Percentiles rank a stretch among this genome's conserved stretches.
Conservation (phyloP, 2,113 vertebrate species). For the Notechis scutatus region DNA sequence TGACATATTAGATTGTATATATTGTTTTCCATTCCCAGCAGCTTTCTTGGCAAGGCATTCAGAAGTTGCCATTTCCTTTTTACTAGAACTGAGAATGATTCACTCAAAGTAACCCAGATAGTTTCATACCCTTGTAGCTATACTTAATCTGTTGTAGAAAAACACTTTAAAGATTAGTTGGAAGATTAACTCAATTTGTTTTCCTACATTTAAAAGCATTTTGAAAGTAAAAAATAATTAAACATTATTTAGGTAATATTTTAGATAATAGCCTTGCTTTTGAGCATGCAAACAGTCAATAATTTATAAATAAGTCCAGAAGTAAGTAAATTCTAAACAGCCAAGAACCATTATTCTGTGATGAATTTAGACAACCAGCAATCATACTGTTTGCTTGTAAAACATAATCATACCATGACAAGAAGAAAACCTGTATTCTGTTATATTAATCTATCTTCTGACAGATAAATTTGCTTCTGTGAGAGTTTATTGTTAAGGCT, state of each 20-base stretch:
- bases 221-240: slow-evolving; percentile 10
- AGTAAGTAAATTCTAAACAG: background rate
- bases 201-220: background rate
- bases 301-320: background rate
- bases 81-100: background rate
- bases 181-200: background rate
- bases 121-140: background rate
- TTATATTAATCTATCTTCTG: background rate
- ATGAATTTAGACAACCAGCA: background rate
- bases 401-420: background rate
- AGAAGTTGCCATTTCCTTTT: background rate
- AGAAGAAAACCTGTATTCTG: background rate
- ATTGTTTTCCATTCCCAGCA: background rate
- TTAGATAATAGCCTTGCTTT: background rate
- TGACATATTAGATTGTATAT: background rate
- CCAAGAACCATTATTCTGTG: slow-evolving; percentile 1
- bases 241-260: background rate
- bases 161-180: background rate
- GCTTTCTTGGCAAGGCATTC: background rate
- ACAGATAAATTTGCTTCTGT: background rate
- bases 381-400: background rate
- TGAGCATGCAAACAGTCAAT: background rate
- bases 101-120: background rate
- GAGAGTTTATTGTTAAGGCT: background rate
- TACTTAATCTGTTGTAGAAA: background rate